A percentile compares a stretch with the other conserved stretches of the same genome.
Evolutionary conservation across 2,113 vertebrate genomes (phyloP).

Genomic region (Promerops cafer): DNA sequence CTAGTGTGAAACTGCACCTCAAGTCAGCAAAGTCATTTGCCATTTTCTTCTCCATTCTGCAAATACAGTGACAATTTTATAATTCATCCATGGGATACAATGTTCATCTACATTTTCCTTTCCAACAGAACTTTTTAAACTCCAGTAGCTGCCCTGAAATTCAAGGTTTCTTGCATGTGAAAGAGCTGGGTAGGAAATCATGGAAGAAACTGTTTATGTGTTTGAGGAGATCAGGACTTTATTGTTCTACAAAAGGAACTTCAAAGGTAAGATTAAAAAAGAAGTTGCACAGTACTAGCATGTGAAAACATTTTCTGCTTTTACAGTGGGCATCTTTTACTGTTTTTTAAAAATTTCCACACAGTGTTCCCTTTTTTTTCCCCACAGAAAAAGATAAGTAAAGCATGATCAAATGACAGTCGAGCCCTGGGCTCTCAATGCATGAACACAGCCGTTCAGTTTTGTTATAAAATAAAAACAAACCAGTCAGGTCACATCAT

Average conservation of each 20-base stretch:
- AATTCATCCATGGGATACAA: neutral
- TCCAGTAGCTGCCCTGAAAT: slow-evolving; percentile 94
- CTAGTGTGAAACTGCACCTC: neutral
- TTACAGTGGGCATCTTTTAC: neutral
- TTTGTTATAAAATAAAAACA: neutral
- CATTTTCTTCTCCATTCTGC: neutral
- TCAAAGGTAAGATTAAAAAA: slow-evolving; percentile 83
- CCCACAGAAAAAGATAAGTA: neutral
- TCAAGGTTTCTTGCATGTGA: slow-evolving; percentile 92
- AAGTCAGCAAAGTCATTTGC: neutral
- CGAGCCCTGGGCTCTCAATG: neutral
- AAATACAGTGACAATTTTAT: neutral
- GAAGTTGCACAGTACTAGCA: neutral
- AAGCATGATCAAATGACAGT: neutral
- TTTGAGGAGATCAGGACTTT: slow-evolving; percentile 92
- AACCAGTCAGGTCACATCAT: neutral
- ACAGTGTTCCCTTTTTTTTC: neutral
- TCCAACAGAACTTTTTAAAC: slow-evolving; percentile 88
- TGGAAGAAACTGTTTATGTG: slow-evolving; percentile 96
- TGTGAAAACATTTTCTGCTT: neutral
- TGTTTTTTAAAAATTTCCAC: neutral
- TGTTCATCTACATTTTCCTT: slow-evolving; percentile 5
- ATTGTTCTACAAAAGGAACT: slow-evolving; percentile 94
- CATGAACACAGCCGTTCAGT: neutral
- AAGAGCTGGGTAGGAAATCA: slow-evolving; percentile 91